Percentiles rank a stretch among this genome's conserved stretches.
phyloP scores from a whole-genome alignment of 2,113 vertebrate genomes.

The Cinclus mexicanus region DNA sequence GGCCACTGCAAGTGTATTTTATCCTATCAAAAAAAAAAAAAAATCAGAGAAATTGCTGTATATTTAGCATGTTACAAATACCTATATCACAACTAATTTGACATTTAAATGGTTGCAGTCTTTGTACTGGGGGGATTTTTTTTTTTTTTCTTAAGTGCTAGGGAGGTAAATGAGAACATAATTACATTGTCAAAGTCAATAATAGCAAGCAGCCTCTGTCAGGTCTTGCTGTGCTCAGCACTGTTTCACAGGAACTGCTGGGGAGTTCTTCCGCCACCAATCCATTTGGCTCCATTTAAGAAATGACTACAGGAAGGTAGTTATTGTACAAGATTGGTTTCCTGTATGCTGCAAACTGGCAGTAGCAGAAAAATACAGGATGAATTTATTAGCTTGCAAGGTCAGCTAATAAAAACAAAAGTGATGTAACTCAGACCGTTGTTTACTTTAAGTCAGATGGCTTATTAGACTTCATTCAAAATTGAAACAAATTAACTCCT shows the following conservation, averaged over 20 bases:
- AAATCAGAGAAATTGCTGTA: background rate
- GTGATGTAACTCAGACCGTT: background rate
- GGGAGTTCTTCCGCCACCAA: slow-evolving; percentile 70
- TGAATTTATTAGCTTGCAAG: slow-evolving; percentile 78
- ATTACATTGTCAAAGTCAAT: slow-evolving; percentile 74
- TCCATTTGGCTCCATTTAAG: slow-evolving; percentile 82
- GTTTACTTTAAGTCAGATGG: slow-evolving; percentile 2
- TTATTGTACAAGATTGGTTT: slow-evolving; percentile 86
- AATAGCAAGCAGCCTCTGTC: slow-evolving; percentile 60
- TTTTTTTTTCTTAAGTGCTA: slow-evolving; percentile 50
- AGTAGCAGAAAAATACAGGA: slow-evolving; percentile 78
- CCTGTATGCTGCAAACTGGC: slow-evolving; percentile 82
- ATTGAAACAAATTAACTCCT: slow-evolving; percentile 64
- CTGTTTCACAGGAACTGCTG: slow-evolving; percentile 71
- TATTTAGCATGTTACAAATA: background rate
- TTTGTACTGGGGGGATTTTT: background rate
- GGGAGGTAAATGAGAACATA: slow-evolving; percentile 71
- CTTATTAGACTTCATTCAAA: slow-evolving; percentile 18
- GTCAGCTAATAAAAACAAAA: slow-evolving; percentile 79
- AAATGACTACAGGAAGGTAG: slow-evolving; percentile 84
- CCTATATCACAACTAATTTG: background rate
- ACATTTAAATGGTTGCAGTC: slow-evolving; percentile 13
- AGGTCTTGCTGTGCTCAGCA: slow-evolving; percentile 74
- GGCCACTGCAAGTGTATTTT: background rate
- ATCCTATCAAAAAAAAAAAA: background rate